Percentiles rank a stretch among this genome's conserved stretches.
These are phyloP conservation scores for Muscicapa striata DNA, from an alignment of 2,797 vertebrate genomes.

Conservation along the genomic window DNA sequence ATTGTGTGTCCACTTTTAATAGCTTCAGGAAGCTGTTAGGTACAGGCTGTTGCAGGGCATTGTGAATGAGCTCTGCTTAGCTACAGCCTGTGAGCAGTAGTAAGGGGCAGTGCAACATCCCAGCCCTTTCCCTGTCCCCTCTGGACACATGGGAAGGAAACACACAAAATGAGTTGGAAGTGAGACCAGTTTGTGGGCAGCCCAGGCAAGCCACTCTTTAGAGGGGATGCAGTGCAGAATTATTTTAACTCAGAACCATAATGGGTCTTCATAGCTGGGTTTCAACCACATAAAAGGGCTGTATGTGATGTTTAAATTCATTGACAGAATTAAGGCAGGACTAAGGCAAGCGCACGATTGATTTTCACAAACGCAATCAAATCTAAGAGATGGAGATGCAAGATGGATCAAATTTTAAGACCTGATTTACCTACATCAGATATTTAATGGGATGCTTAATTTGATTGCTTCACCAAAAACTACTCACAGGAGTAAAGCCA, in stretches of 20 bases:
- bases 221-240: not conserved
- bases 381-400: not conserved
- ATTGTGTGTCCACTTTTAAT: slow-evolving; percentile 15
- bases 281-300: not conserved
- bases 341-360: not conserved
- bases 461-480: slow-evolving; percentile 44
- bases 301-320: not conserved
- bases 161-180: not conserved
- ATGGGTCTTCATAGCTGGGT: not conserved
- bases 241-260: not conserved
- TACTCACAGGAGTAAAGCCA: slow-evolving; percentile 7
- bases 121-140: not conserved
- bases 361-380: slow-evolving; percentile 9
- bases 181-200: not conserved
- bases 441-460: slow-evolving; percentile 48
- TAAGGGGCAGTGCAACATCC: not conserved
- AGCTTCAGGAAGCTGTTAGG: not conserved
- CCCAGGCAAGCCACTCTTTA: not conserved
- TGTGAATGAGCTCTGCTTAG: not conserved
- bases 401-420: slow-evolving; percentile 4
- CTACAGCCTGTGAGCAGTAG: not conserved
- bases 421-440: slow-evolving; percentile 25
- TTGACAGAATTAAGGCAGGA: not conserved
- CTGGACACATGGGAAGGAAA: fast-evolving
- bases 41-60: not conserved